Base-by-base conservation (phyloP, 2,888 invertebrate species). In the Acrocyrtus sp. region DNA sequence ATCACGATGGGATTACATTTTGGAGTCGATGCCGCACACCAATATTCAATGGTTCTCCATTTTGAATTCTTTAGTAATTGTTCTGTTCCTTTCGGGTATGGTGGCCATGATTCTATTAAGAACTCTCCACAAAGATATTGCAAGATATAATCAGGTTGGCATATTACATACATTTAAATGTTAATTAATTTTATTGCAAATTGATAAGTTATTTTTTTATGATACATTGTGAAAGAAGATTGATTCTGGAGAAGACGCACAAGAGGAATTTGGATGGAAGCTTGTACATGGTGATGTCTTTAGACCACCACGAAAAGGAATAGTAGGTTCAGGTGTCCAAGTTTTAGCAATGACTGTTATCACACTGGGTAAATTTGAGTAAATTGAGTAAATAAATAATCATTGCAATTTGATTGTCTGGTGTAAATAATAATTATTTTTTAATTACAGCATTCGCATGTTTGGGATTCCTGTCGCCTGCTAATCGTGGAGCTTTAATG, bases 1-100 rank as follows among this genome's bases (percentile, higher is more conserved):
- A 0, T 98, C 97, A 0, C 89, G 99, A 82, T 99, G 99, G 99
- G 99, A 99, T 85, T 99, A 99, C 85, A 98, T 99, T 77, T 86
- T 99, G 72, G 96, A 98, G 85, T 96, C 98, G 0, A 96, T 97
- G 93, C 97, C 96, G 0, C 96, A 98, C 84, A 95, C 98, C 0
- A 98, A 98, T 84, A 98, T 98, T 82, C 98, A 98, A 84, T 98
- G 98, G 98, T 98, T 98, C 85, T 97, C 96, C 78, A 99, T 99
- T 83, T 87, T 99, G 75, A 99, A 99, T 85, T 98, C 98, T 0
- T 87, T 99, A 81, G 96, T 99, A 67, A 99, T 99, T 82, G 96
- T 96, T 1, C 86, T 97, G 34, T 99, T 99, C 86, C 87, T 99
- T 21, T 96, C 97, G 80, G 99, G 98, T 80, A 99, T 99, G 98